Percentiles rank a stretch among this genome's conserved stretches.
These are phyloP conservation scores for Aviceda subcristata DNA, from an alignment of 2,113 vertebrate species.

Conservation along the genomic window DNA sequence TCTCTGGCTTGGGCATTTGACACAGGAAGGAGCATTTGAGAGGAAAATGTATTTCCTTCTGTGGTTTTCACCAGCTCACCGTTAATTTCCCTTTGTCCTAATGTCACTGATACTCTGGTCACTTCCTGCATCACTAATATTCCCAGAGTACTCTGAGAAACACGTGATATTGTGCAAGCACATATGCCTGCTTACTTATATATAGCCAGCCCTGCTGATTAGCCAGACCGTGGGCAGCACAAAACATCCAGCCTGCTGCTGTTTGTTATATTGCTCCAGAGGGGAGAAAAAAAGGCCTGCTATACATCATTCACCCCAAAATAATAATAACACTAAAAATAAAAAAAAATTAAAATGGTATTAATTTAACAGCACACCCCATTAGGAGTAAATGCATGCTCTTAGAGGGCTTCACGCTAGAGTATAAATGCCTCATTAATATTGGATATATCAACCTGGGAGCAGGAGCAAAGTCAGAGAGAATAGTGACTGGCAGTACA, in stretches of 20 bases:
- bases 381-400: conserved; percentile 33
- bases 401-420: background rate
- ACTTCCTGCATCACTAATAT: background rate
- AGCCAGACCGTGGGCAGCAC: background rate
- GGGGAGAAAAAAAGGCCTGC: background rate
- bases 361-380: conserved; percentile 6
- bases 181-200: background rate
- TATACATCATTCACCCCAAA: background rate
- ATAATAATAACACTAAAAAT: background rate
- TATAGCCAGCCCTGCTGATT: background rate
- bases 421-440: conserved; percentile 52
- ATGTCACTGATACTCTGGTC: background rate
- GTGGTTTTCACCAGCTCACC: background rate
- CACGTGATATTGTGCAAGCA: background rate
- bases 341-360: background rate
- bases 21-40: background rate
- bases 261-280: background rate
- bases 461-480: background rate
- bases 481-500: conserved; percentile 7
- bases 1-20: background rate
- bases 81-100: background rate
- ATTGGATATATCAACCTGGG: conserved; percentile 34
- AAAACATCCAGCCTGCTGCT: background rate
- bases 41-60: background rate
- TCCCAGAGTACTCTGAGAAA: background rate